These are phyloP conservation scores for Potamarius usumacintae DNA, from an alignment of 2,113 vertebrate genomes.

Conservation along the genomic window DNA sequence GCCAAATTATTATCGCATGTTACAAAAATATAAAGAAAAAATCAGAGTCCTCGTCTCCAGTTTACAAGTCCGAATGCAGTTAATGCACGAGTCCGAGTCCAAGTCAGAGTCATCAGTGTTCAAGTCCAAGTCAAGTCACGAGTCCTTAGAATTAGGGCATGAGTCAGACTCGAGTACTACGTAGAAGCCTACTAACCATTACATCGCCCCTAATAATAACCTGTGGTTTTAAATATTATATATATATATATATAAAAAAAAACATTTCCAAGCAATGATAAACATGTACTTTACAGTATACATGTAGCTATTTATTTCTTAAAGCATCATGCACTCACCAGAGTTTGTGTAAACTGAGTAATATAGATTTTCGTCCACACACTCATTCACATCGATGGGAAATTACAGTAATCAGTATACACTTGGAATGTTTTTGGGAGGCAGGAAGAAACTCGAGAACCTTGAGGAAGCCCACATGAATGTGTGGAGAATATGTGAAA, in stretches of 20 bases:
- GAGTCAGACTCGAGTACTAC: too few relatives aligned
- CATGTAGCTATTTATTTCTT: background rate
- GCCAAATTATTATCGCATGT: too few relatives aligned
- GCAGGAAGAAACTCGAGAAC: background rate
- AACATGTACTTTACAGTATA: background rate
- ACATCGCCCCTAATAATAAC: background rate
- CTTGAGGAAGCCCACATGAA: background rate
- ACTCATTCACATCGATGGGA: background rate
- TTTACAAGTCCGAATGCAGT: too few relatives aligned
- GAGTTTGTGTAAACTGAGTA: background rate
- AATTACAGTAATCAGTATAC: background rate
- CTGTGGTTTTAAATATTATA: background rate
- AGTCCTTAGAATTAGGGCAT: too few relatives aligned
- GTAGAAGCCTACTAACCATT: too few relatives aligned
- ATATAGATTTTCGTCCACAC: background rate
- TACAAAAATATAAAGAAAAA: too few relatives aligned
- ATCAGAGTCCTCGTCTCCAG: too few relatives aligned
- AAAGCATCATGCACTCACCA: background rate
- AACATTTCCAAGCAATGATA: background rate
- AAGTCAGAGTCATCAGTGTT: too few relatives aligned
- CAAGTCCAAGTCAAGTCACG: too few relatives aligned
- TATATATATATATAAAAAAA: too few relatives aligned
- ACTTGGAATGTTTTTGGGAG: background rate
- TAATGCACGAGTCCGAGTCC: too few relatives aligned
- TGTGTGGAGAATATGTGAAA: background rate